Percentiles rank a stretch among this genome's conserved stretches.
These are phyloP conservation scores for Nixonia krombeini DNA, from an alignment of 1,140 invertebrate species.

Conservation along the genomic window DNA sequence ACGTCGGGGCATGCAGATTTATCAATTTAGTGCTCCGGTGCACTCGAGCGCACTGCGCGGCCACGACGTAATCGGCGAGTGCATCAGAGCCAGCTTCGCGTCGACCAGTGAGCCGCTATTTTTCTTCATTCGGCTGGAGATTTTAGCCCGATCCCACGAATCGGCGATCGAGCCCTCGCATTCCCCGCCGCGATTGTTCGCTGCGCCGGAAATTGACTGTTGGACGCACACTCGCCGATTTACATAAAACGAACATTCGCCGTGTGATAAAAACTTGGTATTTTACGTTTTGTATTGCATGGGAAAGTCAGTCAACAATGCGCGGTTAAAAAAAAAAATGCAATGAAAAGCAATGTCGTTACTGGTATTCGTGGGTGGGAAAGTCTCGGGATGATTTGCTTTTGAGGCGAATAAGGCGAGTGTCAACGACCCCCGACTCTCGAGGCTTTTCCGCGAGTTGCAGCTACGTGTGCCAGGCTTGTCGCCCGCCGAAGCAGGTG, in stretches of 20 bases:
- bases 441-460: constrained; percentile 17
- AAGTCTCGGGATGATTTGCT: constrained; percentile 45
- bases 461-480: constrained; percentile 48
- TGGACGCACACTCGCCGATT: too few relatives aligned
- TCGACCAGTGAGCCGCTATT: too few relatives aligned
- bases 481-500: constrained; percentile 60
- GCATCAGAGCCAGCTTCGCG: constrained; percentile 9
- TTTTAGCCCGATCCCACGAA: constrained; percentile 30
- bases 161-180: constrained; percentile 8
- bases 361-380: too few relatives aligned
- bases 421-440: constrained; percentile 59
- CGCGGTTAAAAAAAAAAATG: too few relatives aligned
- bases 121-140: constrained; percentile 51
- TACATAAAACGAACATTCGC: too few relatives aligned
- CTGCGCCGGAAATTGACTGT: not conserved
- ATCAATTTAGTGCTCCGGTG: constrained; percentile 64
- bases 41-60: constrained; percentile 58
- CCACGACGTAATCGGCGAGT: constrained; percentile 44
- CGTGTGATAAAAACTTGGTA: too few relatives aligned
- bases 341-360: too few relatives aligned
- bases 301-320: too few relatives aligned
- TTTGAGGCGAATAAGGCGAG: constrained; percentile 32
- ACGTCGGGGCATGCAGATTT: constrained; percentile 65
- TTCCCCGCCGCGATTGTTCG: not conserved
- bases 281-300: too few relatives aligned